A percentile compares a stretch with the other conserved stretches of the same genome.
These are phyloP conservation scores for Drosophila kepulauana DNA, from an alignment of 1,140 invertebrate species.

Conservation along the genomic window DNA sequence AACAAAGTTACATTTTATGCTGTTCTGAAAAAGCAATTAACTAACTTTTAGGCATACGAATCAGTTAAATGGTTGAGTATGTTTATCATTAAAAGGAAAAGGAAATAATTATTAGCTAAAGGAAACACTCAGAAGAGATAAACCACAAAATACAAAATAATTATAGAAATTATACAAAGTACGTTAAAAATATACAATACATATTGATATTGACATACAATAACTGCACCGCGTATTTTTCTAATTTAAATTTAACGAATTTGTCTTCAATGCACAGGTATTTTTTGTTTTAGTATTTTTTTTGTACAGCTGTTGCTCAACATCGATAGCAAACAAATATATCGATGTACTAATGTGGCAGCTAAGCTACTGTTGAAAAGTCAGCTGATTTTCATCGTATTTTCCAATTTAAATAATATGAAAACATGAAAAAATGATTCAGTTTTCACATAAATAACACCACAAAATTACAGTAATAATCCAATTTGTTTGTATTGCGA, in stretches of 20 bases:
- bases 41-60: constrained; percentile 40
- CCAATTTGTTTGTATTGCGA: no score
- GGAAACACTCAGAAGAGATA: constrained; percentile 31
- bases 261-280: not conserved
- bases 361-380: no score
- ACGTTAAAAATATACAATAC: constrained; percentile 59
- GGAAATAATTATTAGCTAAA: constrained; percentile 35
- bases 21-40: constrained; percentile 70
- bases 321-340: not conserved
- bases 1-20: constrained; percentile 73
- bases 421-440: no score
- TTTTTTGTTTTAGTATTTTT: not conserved
- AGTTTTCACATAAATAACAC: no score
- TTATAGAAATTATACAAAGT: constrained; percentile 59
- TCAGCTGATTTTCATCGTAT: no score
- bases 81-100: constrained; percentile 2
- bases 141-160: constrained; percentile 61
- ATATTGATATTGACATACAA: constrained; percentile 46
- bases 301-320: not conserved
- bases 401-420: no score
- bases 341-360: no score
- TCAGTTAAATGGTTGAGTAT: constrained; percentile 31
- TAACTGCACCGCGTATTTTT: not conserved
- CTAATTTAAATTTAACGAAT: constrained; percentile 12
- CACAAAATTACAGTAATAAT: no score